Evolutionary conservation across 2,797 vertebrate genomes (phyloP), one percentile per base, ranked within the genome.

Genomic region (Manis pentadactyla): DNA sequence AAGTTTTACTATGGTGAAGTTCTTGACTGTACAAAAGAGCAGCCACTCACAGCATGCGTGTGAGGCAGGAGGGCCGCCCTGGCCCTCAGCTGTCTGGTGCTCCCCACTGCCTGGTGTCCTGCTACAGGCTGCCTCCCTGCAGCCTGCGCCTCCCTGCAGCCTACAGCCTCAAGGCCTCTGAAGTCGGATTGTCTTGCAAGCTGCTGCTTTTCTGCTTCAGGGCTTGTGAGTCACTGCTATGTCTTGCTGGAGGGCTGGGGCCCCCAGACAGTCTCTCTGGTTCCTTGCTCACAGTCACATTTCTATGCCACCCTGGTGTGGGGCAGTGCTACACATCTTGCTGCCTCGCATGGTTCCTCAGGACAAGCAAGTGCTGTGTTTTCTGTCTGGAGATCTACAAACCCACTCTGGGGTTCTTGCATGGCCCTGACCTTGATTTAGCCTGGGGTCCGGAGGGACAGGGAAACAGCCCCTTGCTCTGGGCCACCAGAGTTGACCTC

Each of bases 241-340:
- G 46, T 29, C 31, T 77, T 12, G 12, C 46, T 8, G 7, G 51
- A 10, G 7, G 42, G 42, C 4, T 29, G 59, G 15, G 78, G 66
- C 66, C 18, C 8, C 2, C 9, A 1, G 29, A 11, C 57, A 17
- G 17, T 34, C 14, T 59, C 51, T 66, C 10, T 21, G 63, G 61
- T 5, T 59, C 17, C 3, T 34, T 37, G 51, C 39, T 61, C 17
- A 3, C 10, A 18, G 37, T 17, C 4, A 2, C 53, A 55, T 69
- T 31, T 31, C 4, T 21, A 3, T 1, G 10, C 7, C 18, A 1
- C 11, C 19, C 39, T 34, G 18, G 21, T 31, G 3, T 5, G 17
- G 42, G 13, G 10, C 25, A 21, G 4, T 5, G 3, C 10, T 51
- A 5, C 1, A 2, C 5, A 4, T 19, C 34, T 34, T 29, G 7